phyloP scores from a whole-genome alignment of 1,140 invertebrate species.

The Octopus bimaculoides region DNA sequence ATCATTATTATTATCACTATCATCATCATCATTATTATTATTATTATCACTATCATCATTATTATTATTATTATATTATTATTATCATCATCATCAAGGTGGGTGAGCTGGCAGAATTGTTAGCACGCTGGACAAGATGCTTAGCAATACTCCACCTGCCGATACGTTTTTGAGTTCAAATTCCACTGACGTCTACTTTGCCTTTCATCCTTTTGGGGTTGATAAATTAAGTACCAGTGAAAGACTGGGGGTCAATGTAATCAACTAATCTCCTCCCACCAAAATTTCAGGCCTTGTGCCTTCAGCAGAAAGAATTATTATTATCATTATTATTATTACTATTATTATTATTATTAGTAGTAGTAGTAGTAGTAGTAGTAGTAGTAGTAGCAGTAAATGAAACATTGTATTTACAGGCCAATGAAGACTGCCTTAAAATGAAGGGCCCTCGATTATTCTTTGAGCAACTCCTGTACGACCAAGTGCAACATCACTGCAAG shows the following conservation, averaged over 20 bases:
- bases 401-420: slow-evolving; percentile 39
- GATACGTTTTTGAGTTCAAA: too few species aligned
- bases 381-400: background rate
- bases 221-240: background rate
- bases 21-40: too few species aligned
- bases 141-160: too few species aligned
- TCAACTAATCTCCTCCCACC: background rate
- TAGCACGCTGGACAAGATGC: too few species aligned
- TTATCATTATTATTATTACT: background rate
- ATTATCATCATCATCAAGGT: too few species aligned
- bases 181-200: too few species aligned
- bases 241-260: background rate
- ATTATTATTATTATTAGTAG: background rate
- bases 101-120: too few species aligned
- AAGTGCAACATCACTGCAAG: slow-evolving; percentile 43
- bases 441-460: slow-evolving; percentile 57
- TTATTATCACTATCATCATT: too few species aligned
- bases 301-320: background rate
- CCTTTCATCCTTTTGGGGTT: background rate
- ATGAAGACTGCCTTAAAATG: slow-evolving; percentile 48
- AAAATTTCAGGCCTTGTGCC: background rate
- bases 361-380: background rate
- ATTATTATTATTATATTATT: too few species aligned
- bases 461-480: slow-evolving; percentile 52
- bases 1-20: too few species aligned